Evolutionary conservation across 2,797 vertebrate genomes (phyloP), one percentile per base, ranked within the genome.

Genomic region (Coendou prehensilis): DNA sequence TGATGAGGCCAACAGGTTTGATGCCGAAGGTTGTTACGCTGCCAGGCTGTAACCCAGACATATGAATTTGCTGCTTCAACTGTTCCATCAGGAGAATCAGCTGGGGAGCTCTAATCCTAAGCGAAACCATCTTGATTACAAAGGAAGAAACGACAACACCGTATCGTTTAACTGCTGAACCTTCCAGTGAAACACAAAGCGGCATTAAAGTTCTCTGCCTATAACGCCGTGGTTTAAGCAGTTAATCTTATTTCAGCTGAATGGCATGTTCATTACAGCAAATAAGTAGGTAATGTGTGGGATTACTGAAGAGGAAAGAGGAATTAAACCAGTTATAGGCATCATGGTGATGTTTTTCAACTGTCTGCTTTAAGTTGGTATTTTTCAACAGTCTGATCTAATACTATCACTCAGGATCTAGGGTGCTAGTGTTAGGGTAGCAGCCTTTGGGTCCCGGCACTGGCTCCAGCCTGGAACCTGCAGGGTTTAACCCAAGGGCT

Each of bases 321-420:
- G 98, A 95, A 98, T 97, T 98, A 98, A 98, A 98, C 98, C 96
- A 98, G 97, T 98, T 99, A 97, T 97, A 90, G 98, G 98, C 98
- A 98, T 98, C 97, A 28, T 87, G 97, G 97, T 93, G 96, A 98
- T 98, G 97, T 97, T 97, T 89, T 97, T 82, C 92, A 89, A 98
- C 97, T 96, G 94, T 97, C 97, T 1, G 28, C 98, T 97, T 98
- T 98, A 98, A 98, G 95, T 97, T 92, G 97, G 96, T 97, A 47
- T 98, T 98, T 98, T 98, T 98, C 98, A 97, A 98, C 98, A 98
- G 98, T 98, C 97, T 98, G 97, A 98, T 98, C 97, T 98, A 98
- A 98, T 98, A 97, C 97, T 93, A 98, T 98, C 98, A 98, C 87
- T 97, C 97, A 97, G 96, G 98, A 98, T 59, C 97, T 95, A 97